These are phyloP conservation scores for Rhabdomys dilectus DNA, from an alignment of 2,113 vertebrate species.

Conservation along the genomic window DNA sequence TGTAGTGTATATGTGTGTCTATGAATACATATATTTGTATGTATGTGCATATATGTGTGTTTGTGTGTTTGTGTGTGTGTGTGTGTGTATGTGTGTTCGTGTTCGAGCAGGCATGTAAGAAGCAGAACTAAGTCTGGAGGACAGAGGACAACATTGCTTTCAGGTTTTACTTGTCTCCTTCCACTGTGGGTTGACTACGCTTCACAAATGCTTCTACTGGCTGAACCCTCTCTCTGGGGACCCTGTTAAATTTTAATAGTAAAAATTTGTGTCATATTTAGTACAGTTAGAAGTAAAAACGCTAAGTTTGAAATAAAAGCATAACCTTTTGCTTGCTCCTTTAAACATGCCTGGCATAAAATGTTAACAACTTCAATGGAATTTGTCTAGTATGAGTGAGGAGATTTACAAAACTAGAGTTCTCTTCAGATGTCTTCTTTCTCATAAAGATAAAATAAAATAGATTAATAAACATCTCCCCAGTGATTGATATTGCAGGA, in stretches of 20 bases:
- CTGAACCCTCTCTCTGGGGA: too few species aligned
- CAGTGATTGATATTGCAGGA: neutral
- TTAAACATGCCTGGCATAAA: neutral
- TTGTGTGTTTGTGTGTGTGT: too few species aligned
- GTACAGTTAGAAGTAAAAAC: neutral
- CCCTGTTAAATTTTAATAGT: neutral
- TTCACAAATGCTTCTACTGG: neutral
- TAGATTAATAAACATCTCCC: neutral
- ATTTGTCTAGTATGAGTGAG: neutral
- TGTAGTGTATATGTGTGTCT: neutral
- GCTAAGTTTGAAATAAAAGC: neutral
- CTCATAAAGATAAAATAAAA: neutral
- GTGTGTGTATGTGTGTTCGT: neutral
- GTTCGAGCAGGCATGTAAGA: neutral
- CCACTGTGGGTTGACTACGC: neutral
- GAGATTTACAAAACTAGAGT: neutral
- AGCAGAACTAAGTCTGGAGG: too few species aligned
- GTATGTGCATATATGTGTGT: neutral
- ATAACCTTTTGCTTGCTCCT: neutral
- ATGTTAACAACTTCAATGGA: neutral
- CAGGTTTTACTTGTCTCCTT: neutral
- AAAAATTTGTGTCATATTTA: neutral
- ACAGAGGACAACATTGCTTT: neutral
- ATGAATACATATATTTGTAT: too few species aligned
- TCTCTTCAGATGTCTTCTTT: neutral